These are phyloP conservation scores for Lasiommata megera DNA, from an alignment of 2,888 invertebrate species.

Conservation along the genomic window DNA sequence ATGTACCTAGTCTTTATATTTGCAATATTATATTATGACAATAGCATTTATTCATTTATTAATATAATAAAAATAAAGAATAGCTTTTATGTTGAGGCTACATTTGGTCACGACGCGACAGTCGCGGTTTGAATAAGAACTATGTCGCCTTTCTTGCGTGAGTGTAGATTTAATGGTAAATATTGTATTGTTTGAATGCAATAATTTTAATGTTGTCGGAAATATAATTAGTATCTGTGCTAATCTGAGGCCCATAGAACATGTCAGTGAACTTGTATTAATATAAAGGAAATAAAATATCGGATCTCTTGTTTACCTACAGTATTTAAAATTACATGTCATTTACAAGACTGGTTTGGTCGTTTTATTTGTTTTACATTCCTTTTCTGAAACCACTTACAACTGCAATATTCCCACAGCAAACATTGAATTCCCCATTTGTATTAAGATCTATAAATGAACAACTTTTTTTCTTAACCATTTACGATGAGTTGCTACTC, in stretches of 20 bases:
- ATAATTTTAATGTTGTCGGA: slow-evolving; percentile 12
- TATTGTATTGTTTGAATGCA: slow-evolving; percentile 13
- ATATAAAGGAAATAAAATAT: slow-evolving; percentile 60
- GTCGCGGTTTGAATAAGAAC: neutral
- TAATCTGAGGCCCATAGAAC: slow-evolving; percentile 11
- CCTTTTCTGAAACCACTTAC: no score
- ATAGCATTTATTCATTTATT: slow-evolving; percentile 33
- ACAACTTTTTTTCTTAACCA: no score
- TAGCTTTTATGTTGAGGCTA: slow-evolving; percentile 4
- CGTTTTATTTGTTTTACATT: slow-evolving; percentile 79
- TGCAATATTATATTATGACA: slow-evolving; percentile 29
- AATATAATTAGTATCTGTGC: neutral
- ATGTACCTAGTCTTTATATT: slow-evolving; percentile 36
- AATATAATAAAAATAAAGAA: slow-evolving; percentile 22
- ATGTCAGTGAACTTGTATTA: slow-evolving; percentile 42
- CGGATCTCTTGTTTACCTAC: slow-evolving; percentile 75
- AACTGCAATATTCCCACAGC: no score
- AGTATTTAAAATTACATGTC: slow-evolving; percentile 80
- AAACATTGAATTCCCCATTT: no score
- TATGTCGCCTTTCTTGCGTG: neutral
- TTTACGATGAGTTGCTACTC: no score
- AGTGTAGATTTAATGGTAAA: slow-evolving; percentile 1
- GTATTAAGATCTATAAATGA: no score
- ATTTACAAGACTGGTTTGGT: slow-evolving; percentile 74
- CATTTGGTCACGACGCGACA: neutral